Evolutionary conservation across 1,140 invertebrate species (phyloP), one percentile per base, ranked within the genome.

Genomic region (Leptinotarsa lineolata): DNA sequence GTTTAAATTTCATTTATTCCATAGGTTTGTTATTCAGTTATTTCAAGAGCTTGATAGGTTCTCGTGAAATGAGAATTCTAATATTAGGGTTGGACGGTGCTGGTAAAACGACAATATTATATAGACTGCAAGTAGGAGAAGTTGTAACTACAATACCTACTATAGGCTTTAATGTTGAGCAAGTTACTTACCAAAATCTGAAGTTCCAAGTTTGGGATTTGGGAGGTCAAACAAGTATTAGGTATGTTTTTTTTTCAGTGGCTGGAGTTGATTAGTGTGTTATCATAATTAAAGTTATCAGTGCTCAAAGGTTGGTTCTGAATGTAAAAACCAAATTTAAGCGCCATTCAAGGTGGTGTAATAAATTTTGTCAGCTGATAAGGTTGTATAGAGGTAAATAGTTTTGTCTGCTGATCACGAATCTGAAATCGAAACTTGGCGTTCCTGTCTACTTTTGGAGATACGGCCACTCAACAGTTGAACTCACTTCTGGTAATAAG

Each of bases 121-220:
- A 99, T 86, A 93, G 95, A 87, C 88, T 99, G 80, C 97, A 99
- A 91, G 98, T 99, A 74, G 98, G 98, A 21, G 97, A 99, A 89
- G 97, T 99, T 64, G 97, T 99, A 2, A 99, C 97, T n/a, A 99
- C 98, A 24, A 98, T 99, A 86, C 96, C 97, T 72, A 99, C 96
- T 12, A 98, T 98, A 84, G 96, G 96, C n/a, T 97, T 97, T 85
- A 98, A 98, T 87, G 96, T 98, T 80, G 95, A 97, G 86, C 95
- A 97, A 91, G 96, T 97, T 63, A 95, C 94, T 79, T 97, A 97
- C 84, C 97, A 97, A 88, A 97, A 97, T 88, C 87, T 97, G 73
- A 97, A 96, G 86, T 97, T 97, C 82, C 95, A 97, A 92, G 95
- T 97, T 13, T 99, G 97, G 97, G 97, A 99, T 90, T 88, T 99